Evolutionary conservation across 1,140 invertebrate species (phyloP), one percentile per base, ranked within the genome.

Genomic region (Drepana arcuata): DNA sequence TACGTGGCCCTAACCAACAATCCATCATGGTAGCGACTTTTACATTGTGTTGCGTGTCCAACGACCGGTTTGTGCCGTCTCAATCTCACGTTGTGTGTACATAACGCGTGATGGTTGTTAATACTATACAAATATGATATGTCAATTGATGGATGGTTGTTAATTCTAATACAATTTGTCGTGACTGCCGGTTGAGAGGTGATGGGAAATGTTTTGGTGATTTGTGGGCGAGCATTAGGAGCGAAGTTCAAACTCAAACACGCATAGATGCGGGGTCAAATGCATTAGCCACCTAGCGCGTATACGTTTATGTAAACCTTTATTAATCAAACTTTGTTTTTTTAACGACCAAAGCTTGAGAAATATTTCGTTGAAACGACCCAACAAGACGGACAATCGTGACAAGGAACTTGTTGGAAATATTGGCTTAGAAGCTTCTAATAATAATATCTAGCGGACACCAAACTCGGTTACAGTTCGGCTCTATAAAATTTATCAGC

Each of bases 281-380:
- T 64, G 48, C 75, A 80, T 80, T 80, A 80, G 73, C 72, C 72
- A 78, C 72, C 71, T 73, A 80, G 67, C 65, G 71, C 63, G 71
- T 39, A 34, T 52, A 56, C 40, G 37, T 48, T 35, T 51, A 41
- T 42, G 54, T 60, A 58, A 59, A 66, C 48, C 38, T 60, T 59
- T 70, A 68, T 73, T 64, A 72, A 75, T 75, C 68, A 73, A 65
- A 66, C 39, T 29, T n/a, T n/a, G n/a, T n/a, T n/a, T n/a, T 45
- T 24, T 25, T 45, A 45, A 37, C 24, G 32, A 14, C 32, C n/a
- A n/a, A n/a, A 5, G 4, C 9, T 21, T 21, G 4, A 21, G n/a
- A n/a, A n/a, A n/a, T n/a, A n/a, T n/a, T n/a, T n/a, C n/a, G n/a
- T n/a, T n/a, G n/a, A n/a, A n/a, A n/a, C n/a, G n/a, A n/a, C n/a